Conservation (phyloP, 2,888 invertebrate genomes). For the Cheilosia grossa region DNA sequence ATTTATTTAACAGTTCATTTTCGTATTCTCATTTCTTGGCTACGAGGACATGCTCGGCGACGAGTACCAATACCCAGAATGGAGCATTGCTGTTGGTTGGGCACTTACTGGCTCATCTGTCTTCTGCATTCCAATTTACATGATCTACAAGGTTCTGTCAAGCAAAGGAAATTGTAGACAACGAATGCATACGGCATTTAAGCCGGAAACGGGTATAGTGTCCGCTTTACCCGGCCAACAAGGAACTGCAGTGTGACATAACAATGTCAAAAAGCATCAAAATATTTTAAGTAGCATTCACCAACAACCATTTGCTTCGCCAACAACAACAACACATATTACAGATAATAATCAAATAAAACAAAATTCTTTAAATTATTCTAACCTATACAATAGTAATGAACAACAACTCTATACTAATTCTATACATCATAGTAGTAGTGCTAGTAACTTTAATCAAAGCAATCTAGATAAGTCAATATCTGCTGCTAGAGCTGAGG, state of each 20-base stretch:
- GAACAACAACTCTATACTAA: slow-evolving; percentile 55
- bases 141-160: slow-evolving; percentile 89
- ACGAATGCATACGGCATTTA: slow-evolving; percentile 79
- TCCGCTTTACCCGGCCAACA: slow-evolving; percentile 82
- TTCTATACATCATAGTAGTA: slow-evolving; percentile 53
- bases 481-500: slow-evolving; percentile 78
- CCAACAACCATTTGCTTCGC: slow-evolving; percentile 60
- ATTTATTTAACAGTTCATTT: slow-evolving; percentile 85
- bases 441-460: slow-evolving; percentile 60
- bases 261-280: slow-evolving; percentile 76
- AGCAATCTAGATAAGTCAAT: slow-evolving; percentile 45
- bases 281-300: slow-evolving; percentile 48
- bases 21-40: slow-evolving; percentile 91
- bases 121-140: slow-evolving; percentile 92
- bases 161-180: slow-evolving; percentile 86
- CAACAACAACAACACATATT: slow-evolving; percentile 65
- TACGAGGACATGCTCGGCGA: slow-evolving; percentile 92
- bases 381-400: slow-evolving; percentile 51
- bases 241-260: slow-evolving; percentile 83
- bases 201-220: slow-evolving; percentile 79
- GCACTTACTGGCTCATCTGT: slow-evolving; percentile 92
- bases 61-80: slow-evolving; percentile 90
- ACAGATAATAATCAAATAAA: slow-evolving; percentile 63
- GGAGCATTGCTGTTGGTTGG: slow-evolving; percentile 93
- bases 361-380: slow-evolving; percentile 53